These are phyloP conservation scores for Rotaria magnacalcarata DNA, from an alignment of 2,888 invertebrate species.

Conservation along the genomic window DNA sequence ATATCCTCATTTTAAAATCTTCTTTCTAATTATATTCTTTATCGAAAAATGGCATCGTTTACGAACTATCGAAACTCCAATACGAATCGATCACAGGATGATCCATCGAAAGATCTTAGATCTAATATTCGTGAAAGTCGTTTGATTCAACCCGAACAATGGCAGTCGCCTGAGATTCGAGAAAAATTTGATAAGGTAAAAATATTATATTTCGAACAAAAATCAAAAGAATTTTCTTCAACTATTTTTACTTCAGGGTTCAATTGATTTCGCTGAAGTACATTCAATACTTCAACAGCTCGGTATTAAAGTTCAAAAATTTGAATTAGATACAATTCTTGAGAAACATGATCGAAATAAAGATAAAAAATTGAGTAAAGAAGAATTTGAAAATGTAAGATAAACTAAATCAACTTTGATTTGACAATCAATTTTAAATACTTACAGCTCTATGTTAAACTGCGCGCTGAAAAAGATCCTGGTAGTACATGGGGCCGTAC, in stretches of 20 bases:
- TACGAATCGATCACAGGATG: background rate
- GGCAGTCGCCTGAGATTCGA: background rate
- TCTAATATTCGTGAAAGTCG: constrained; percentile 26
- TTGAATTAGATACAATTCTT: constrained; percentile 11
- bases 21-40: background rate
- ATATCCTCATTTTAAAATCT: background rate
- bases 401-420: background rate
- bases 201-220: background rate
- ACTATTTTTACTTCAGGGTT: background rate
- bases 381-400: constrained; percentile 16
- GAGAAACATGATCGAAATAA: constrained; percentile 11
- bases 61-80: background rate
- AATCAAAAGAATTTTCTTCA: background rate
- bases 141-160: background rate
- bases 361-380: background rate
- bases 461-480: background rate
- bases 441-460: background rate
- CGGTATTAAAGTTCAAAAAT: constrained; percentile 31
- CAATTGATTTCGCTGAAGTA: background rate
- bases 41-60: background rate
- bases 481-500: background rate
- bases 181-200: background rate
- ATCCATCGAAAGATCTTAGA: background rate
- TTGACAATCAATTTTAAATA: background rate
- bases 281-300: background rate